phyloP scores from a whole-genome alignment of 2,797 vertebrate genomes.

The Staurois parvus region DNA sequence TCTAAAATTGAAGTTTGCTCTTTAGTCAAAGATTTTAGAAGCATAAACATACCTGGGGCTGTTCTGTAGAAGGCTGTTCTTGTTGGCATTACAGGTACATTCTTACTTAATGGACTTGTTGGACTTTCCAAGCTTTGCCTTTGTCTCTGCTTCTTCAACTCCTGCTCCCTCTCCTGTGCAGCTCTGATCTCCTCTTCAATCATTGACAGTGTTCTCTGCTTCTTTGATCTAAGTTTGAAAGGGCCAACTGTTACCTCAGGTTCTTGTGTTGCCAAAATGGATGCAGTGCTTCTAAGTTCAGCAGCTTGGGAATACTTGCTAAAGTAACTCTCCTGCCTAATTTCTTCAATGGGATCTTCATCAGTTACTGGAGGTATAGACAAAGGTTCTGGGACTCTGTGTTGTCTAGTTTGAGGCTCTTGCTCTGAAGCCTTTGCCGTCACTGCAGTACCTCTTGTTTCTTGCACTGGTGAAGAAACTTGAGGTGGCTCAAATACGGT shows the following conservation, averaged over 20 bases:
- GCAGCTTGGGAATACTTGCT: conserved; percentile 97
- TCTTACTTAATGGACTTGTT: conserved; percentile 76
- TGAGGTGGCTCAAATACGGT: conserved; percentile 76
- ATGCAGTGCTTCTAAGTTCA: conserved; percentile 92
- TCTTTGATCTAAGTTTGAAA: conserved; percentile 93
- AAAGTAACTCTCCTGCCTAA: conserved; percentile 91
- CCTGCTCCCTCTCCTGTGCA: conserved; percentile 94
- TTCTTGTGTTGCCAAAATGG: conserved; percentile 81
- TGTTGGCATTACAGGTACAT: conserved; percentile 78
- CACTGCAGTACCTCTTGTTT: conserved; percentile 75
- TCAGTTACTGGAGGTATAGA: conserved; percentile 63
- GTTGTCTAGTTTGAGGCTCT: conserved; percentile 73
- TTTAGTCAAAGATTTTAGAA: not conserved
- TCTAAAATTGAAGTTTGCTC: too few relatives aligned
- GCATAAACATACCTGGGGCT: conserved; percentile 84
- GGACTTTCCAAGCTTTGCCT: conserved; percentile 70
- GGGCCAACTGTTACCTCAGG: conserved; percentile 87
- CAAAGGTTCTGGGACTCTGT: conserved; percentile 68
- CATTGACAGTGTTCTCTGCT: conserved; percentile 96
- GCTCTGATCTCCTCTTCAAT: conserved; percentile 98
- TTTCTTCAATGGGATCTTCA: conserved; percentile 73
- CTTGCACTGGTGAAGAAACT: conserved; percentile 79
- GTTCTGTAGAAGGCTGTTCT: conserved; percentile 85
- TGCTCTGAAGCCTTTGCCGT: conserved; percentile 82
- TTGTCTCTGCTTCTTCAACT: conserved; percentile 90